These are phyloP conservation scores for Peucedramus taeniatus DNA, from an alignment of 2,113 vertebrate genomes.

Conservation along the genomic window DNA sequence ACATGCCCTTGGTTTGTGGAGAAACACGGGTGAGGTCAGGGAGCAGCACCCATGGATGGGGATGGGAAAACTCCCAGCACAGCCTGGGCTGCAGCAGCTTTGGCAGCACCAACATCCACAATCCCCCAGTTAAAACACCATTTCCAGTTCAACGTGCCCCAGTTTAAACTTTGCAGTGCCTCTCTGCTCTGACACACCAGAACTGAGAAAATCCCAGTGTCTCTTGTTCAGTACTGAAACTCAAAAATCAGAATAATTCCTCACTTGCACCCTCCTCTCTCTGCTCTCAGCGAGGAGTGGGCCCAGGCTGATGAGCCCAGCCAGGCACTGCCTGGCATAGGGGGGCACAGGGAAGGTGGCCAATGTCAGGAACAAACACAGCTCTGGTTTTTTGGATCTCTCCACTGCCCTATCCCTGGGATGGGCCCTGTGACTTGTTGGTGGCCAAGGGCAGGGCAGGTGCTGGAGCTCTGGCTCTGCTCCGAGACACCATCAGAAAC, in stretches of 20 bases:
- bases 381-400: fast-evolving
- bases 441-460: background rate
- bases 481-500: fast-evolving
- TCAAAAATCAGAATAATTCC: background rate
- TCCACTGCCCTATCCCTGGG: background rate
- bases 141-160: background rate
- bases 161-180: background rate
- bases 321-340: background rate
- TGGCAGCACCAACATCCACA: fast-evolving
- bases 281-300: fast-evolving
- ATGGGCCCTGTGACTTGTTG: fast-evolving
- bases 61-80: background rate
- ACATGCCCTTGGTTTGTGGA: fast-evolving
- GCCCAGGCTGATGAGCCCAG: fast-evolving
- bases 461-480: background rate
- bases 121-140: background rate
- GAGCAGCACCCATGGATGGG: fast-evolving
- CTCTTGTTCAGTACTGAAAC: background rate
- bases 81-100: background rate
- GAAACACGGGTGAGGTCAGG: fast-evolving
- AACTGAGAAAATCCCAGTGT: background rate
- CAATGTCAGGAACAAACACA: background rate
- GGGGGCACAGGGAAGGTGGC: background rate
- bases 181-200: background rate
- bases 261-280: background rate